Conservation (phyloP, 2,113 vertebrate species). For the Engystomops pustulosus region DNA sequence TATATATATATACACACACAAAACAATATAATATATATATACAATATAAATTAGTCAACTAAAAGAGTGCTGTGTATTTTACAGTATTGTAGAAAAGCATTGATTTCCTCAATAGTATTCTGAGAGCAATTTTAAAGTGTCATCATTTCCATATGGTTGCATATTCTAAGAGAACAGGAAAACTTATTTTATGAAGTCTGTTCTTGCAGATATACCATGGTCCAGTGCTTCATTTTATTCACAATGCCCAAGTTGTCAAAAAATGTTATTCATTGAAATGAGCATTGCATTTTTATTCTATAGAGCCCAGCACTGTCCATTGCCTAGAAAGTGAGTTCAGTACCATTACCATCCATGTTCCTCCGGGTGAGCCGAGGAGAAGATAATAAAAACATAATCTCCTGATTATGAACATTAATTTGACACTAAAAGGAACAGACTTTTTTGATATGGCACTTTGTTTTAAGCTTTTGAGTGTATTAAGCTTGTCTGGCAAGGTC, state of each 20-base stretch:
- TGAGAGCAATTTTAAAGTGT: conserved; percentile 14
- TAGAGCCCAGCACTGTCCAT: conserved; percentile 10
- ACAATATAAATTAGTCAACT: too few relatives aligned
- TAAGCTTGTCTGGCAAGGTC: conserved; percentile 9
- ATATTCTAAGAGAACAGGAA: conserved; percentile 41
- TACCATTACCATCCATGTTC: conserved; percentile 29
- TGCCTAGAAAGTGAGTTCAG: neutral
- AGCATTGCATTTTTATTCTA: conserved; percentile 23
- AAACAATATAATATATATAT: too few relatives aligned
- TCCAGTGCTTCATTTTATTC: conserved; percentile 38
- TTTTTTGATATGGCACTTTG: conserved; percentile 28
- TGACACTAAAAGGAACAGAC: conserved; percentile 47
- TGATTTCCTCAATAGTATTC: neutral
- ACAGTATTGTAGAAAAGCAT: too few relatives aligned
- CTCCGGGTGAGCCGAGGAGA: neutral
- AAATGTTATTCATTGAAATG: conserved; percentile 37
- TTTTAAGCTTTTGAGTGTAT: conserved; percentile 18
- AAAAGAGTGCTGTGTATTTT: too few relatives aligned
- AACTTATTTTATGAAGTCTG: conserved; percentile 29
- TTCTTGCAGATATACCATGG: conserved; percentile 31
- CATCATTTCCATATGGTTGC: conserved; percentile 49
- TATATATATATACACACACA: too few relatives aligned
- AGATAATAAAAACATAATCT: conserved; percentile 42
- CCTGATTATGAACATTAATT: conserved; percentile 40
- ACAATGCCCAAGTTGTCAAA: conserved; percentile 46